phyloP scores from a whole-genome alignment of 2,113 vertebrate genomes.

The Rhea pennata region DNA sequence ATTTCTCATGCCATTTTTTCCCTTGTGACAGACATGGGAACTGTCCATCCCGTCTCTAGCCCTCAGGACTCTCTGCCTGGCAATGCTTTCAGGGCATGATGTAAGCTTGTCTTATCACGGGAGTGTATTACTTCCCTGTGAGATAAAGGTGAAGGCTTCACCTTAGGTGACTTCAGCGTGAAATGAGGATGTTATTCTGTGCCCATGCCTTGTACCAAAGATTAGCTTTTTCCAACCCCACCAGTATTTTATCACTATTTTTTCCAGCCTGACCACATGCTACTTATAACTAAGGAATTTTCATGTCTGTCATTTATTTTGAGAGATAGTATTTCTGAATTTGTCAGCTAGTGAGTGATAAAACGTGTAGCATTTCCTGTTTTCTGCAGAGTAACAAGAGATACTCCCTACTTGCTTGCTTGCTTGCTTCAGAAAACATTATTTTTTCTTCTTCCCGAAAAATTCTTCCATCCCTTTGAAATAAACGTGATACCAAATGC shows the following conservation, averaged over 20 bases:
- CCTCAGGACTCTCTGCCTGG: background rate
- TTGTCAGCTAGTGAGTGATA: background rate
- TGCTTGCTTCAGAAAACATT: background rate
- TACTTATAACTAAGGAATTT: background rate
- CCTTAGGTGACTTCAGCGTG: background rate
- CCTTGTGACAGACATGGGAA: background rate
- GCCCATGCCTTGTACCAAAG: background rate
- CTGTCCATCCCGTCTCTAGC: background rate
- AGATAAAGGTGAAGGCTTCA: background rate
- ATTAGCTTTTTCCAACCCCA: background rate
- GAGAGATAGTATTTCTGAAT: background rate
- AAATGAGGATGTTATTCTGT: background rate
- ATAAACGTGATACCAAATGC: background rate
- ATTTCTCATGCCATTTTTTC: background rate
- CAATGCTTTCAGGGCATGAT: background rate
- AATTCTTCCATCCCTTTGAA: background rate
- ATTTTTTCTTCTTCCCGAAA: background rate
- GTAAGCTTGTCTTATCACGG: background rate
- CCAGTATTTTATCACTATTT: background rate
- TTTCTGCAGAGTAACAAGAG: background rate
- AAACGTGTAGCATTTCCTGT: background rate
- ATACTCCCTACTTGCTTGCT: accelerated
- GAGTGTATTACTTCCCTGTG: background rate
- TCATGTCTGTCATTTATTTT: background rate
- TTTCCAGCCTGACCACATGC: background rate